Evolutionary conservation across 2,113 vertebrate species (phyloP).

Genomic region (Danionella cerebrum): DNA sequence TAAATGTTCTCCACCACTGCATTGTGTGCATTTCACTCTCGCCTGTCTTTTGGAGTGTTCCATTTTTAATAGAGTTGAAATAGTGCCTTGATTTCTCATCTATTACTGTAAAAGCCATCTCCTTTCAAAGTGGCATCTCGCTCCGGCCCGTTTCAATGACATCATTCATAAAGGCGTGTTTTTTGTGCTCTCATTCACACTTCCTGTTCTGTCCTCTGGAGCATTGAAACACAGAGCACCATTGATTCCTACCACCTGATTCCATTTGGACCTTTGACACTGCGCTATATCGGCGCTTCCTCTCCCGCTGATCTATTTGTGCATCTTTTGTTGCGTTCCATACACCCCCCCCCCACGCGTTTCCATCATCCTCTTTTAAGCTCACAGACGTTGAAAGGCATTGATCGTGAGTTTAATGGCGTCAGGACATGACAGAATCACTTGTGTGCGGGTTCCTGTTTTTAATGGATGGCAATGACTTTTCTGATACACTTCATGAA

Average conservation of each 20-base stretch:
- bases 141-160: conserved; percentile 43
- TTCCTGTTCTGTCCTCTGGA: conserved; percentile 47
- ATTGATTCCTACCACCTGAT: conserved; percentile 55
- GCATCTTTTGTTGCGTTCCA: conserved; percentile 44
- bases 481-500: conserved; percentile 43
- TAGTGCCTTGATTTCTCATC: conserved; percentile 40
- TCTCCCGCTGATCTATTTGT: conserved; percentile 47
- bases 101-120: conserved; percentile 49
- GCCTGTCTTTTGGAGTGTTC: conserved; percentile 10
- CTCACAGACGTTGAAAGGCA: conserved; percentile 26
- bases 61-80: conserved; percentile 22
- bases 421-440: conserved; percentile 28
- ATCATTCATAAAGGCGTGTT: conserved; percentile 44
- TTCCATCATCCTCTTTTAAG: conserved; percentile 21
- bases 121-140: conserved; percentile 36
- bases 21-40: conserved; percentile 2
- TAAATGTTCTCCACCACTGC: conserved; percentile 3
- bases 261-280: conserved; percentile 35
- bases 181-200: conserved; percentile 49
- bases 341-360: conserved; percentile 30
- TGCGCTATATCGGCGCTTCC: conserved; percentile 38
- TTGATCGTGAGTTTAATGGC: conserved; percentile 28
- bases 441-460: conserved; percentile 38
- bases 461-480: conserved; percentile 52
- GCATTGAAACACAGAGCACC: conserved; percentile 48